Base-by-base conservation (phyloP, 2,888 invertebrate species). In the Loripinus fragilis region DNA sequence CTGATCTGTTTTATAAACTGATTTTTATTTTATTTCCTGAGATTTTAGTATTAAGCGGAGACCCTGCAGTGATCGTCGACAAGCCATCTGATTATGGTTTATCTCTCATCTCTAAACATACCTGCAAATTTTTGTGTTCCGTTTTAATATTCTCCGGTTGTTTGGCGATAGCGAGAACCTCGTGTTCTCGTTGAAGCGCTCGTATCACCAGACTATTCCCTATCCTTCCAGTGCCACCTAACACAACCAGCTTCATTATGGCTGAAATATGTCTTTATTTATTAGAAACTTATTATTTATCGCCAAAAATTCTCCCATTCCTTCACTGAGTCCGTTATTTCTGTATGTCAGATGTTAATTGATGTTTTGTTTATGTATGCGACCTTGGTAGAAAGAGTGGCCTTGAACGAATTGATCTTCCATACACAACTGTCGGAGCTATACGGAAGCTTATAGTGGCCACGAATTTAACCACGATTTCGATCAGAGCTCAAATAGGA, bases 361-460 rank as follows among this genome's bases (percentile, higher is more conserved):
- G 7, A 5, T 45, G 45, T 7, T 60, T 60, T 33, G 23, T 60
- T 52, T 52, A 60, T 33, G 10, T 60, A 17, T 60, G 60, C 23
- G 60, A 23, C 60, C 52, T 52, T 52, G 52, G 25, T 20, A 15
- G 7, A 7, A 52, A 52, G 12, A 8, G 3, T 33, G 60, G 12
- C 60, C 60, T 60, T 60, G 33, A 60, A 25, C 60, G 60, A 60
- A 60, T 60, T 60, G 60, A 60, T 60, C 52, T 28, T 28, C n/a
- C 52, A 52, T 52, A 52, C 25, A 52, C 12, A 8, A 38, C 12
- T 38, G 12, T 38, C 38, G 38, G 38, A 38, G 38, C 12, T 8
- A 12, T 38, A 38, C 38, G 38, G 38, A 38, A 38, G 38, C 38
- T 38, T 38, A 38, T 12, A 12, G 38, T 38, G 12, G 38, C 38